These are phyloP conservation scores for Montipora efflorescens DNA, from an alignment of 64 coral and sea anemone genomes.

Conservation along the genomic window DNA sequence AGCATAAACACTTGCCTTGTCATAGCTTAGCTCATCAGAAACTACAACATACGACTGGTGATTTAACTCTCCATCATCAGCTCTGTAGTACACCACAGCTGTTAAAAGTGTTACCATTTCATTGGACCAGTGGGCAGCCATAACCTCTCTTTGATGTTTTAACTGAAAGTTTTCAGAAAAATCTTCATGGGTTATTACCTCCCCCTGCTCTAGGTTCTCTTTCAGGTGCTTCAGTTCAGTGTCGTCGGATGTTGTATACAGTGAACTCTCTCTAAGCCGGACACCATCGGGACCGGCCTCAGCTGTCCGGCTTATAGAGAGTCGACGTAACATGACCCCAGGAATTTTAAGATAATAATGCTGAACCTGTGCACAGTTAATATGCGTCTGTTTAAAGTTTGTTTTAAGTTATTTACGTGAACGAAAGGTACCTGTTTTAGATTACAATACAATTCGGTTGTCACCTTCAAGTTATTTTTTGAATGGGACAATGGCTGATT, in stretches of 20 bases:
- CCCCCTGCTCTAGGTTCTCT: slow-evolving; percentile 11
- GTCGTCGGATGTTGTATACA: slow-evolving; percentile 35
- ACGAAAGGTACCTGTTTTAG: too few relatives aligned
- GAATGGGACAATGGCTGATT: too few relatives aligned
- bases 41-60: slow-evolving; percentile 54
- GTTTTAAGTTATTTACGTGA: too few relatives aligned
- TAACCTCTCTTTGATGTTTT: slow-evolving; percentile 49
- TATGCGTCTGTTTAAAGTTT: too few relatives aligned
- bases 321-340: too few relatives aligned
- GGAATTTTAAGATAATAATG: too few relatives aligned
- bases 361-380: too few relatives aligned
- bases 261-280: too few relatives aligned
- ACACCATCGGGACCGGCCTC: too few relatives aligned
- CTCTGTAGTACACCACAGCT: slow-evolving; percentile 50
- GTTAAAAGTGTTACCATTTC: slow-evolving; percentile 31
- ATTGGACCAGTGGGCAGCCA: slow-evolving; percentile 42
- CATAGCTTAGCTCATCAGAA: slow-evolving; percentile 34
- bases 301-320: too few relatives aligned
- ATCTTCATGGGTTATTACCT: slow-evolving; percentile 74
- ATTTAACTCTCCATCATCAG: slow-evolving; percentile 21
- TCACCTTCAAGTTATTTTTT: too few relatives aligned
- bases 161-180: slow-evolving; percentile 74
- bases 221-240: slow-evolving; percentile 62
- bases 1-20: slow-evolving; percentile 36
- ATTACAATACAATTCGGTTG: too few relatives aligned